Conservation (phyloP, 2,113 vertebrate species). For the Datnioides undecimradiatus region DNA sequence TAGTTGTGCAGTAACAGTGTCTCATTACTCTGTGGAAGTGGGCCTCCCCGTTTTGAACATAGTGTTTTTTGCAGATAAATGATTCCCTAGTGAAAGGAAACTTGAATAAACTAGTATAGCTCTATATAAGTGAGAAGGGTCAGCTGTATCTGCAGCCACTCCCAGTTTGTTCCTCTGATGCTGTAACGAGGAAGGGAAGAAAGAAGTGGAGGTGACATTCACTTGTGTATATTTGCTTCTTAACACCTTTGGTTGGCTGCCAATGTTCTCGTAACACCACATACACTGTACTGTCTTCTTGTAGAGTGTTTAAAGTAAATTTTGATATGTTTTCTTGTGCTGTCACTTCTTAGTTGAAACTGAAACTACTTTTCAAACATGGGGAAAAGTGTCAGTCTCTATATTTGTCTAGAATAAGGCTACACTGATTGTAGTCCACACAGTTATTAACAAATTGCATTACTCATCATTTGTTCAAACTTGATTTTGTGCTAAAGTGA, state of each 20-base stretch:
- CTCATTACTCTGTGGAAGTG: background rate
- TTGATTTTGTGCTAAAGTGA: background rate
- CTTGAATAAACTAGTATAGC: slow-evolving; percentile 25
- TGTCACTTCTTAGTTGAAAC: background rate
- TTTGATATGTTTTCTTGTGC: background rate
- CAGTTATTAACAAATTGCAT: background rate
- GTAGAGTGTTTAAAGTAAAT: background rate
- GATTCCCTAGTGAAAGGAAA: background rate
- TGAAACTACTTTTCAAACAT: background rate
- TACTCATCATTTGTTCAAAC: background rate
- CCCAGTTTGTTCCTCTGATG: slow-evolving; percentile 13
- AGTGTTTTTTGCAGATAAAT: background rate
- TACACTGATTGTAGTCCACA: background rate
- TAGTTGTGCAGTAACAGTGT: background rate
- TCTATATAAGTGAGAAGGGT: slow-evolving; percentile 3
- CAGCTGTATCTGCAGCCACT: background rate
- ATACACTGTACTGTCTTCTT: background rate
- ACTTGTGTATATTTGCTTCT: background rate
- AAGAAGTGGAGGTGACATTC: background rate
- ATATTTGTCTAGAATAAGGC: background rate
- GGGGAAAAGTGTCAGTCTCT: background rate
- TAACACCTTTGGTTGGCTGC: background rate
- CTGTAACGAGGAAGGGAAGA: slow-evolving; percentile 5
- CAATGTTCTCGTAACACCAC: background rate
- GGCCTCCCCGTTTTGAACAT: background rate